A percentile compares a stretch with the other conserved stretches of the same genome.
phyloP scores from a whole-genome alignment of 2,888 invertebrate species.

The Amblyteles armatorius region DNA sequence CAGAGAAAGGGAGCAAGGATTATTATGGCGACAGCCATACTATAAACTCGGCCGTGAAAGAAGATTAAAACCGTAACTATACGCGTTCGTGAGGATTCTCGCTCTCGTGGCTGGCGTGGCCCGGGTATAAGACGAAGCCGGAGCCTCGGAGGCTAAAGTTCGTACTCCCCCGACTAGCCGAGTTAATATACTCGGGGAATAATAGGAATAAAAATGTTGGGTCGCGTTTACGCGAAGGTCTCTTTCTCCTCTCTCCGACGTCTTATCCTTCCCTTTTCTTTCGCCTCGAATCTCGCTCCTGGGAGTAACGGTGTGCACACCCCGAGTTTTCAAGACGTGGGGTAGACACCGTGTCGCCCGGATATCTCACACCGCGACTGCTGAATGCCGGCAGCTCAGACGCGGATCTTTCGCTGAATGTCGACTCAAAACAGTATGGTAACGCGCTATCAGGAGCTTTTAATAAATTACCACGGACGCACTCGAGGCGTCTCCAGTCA shows the following conservation, averaged over 20 bases:
- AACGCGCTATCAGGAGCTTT: too few species aligned
- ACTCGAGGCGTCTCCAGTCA: too few species aligned
- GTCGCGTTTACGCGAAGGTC: constrained; percentile 67
- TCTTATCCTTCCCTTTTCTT: constrained; percentile 8
- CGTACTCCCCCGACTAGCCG: constrained; percentile 46
- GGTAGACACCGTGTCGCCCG: constrained; percentile 50
- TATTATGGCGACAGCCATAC: constrained; percentile 31
- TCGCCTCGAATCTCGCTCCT: constrained; percentile 16
- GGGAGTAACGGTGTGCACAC: constrained; percentile 28
- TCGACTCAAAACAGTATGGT: constrained; percentile 28
- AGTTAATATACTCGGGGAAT: constrained; percentile 69
- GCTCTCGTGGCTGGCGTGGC: constrained; percentile 28
- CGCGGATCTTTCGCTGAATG: constrained; percentile 39
- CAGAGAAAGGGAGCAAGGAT: constrained; percentile 34
- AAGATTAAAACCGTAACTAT: constrained; percentile 66
- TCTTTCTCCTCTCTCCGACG: constrained; percentile 22
- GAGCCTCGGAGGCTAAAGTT: constrained; percentile 27
- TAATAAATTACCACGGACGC: too few species aligned
- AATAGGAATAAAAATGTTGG: constrained; percentile 73
- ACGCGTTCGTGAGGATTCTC: constrained; percentile 29
- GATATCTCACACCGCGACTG: constrained; percentile 17
- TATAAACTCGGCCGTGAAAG: constrained; percentile 55
- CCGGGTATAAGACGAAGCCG: constrained; percentile 23
- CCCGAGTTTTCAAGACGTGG: constrained; percentile 27
- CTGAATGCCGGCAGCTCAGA: constrained; percentile 38